These are phyloP conservation scores for Microcebus jonahi DNA, from an alignment of 2,113 vertebrate genomes.

Conservation along the genomic window DNA sequence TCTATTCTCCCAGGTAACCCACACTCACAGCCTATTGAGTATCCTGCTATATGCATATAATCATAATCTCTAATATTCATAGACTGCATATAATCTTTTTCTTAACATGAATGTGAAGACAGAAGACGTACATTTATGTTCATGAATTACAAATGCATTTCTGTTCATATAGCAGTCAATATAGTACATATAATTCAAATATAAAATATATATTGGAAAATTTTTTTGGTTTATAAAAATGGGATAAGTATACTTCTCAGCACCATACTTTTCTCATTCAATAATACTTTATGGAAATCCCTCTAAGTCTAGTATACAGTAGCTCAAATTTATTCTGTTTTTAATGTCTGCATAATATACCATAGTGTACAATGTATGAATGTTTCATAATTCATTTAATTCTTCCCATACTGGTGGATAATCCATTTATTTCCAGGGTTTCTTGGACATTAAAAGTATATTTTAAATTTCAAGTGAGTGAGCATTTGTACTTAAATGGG, in stretches of 20 bases:
- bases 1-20: neutral
- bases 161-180: conserved; percentile 87
- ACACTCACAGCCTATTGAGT: neutral
- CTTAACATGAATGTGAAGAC: conserved; percentile 84
- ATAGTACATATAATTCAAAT: neutral
- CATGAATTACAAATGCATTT: conserved; percentile 89
- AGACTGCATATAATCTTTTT: neutral
- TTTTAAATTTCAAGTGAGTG: neutral
- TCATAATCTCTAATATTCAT: neutral
- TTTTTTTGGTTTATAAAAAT: neutral
- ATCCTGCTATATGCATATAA: neutral
- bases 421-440: neutral
- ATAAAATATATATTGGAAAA: neutral
- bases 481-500: neutral
- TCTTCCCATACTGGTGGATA: neutral
- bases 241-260: neutral
- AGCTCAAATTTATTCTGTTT: neutral
- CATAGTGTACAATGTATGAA: neutral
- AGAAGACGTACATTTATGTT: conserved; percentile 88
- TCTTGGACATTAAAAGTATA: neutral
- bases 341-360: neutral
- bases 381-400: neutral
- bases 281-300: neutral
- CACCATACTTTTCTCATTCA: neutral
- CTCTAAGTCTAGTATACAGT: neutral